A percentile compares a stretch with the other conserved stretches of the same genome.
These are phyloP conservation scores for Pterobdella sp. DNA, from an alignment of 2,888 invertebrate species.

Conservation along the genomic window DNA sequence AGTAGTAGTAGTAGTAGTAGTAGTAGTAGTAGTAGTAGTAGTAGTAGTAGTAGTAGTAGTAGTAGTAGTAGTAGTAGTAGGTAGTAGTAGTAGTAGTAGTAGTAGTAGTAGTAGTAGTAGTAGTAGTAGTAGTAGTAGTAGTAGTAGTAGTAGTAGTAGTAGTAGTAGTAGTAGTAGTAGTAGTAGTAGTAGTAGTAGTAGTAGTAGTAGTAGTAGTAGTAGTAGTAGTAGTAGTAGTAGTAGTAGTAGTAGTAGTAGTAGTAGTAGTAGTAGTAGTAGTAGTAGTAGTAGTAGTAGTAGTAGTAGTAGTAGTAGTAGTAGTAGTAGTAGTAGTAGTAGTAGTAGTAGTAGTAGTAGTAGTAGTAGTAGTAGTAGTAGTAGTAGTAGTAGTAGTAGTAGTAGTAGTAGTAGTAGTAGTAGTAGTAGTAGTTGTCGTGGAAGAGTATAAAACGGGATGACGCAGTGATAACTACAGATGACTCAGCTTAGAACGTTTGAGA, in stretches of 20 bases:
- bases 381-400: conserved; percentile 7
- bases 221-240: conserved; percentile 3
- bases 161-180: conserved; percentile 18
- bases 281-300: conserved; percentile 5
- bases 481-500: background rate
- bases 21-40: conserved; percentile 20
- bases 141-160: conserved; percentile 7
- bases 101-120: background rate
- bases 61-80: conserved; percentile 16
- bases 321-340: conserved; percentile 13
- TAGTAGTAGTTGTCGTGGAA: background rate
- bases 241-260: conserved; percentile 22
- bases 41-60: conserved; percentile 16
- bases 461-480: background rate
- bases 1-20: conserved; percentile 18
- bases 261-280: conserved; percentile 13
- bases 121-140: background rate
- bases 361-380: conserved; percentile 11
- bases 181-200: conserved; percentile 15
- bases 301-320: conserved; percentile 14
- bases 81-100: background rate
- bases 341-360: conserved; percentile 10
- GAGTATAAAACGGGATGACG: background rate
- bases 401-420: conserved; percentile 16
- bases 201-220: conserved; percentile 12